Conservation (phyloP, 2,888 invertebrate species). For the Ophioninae sp. region DNA sequence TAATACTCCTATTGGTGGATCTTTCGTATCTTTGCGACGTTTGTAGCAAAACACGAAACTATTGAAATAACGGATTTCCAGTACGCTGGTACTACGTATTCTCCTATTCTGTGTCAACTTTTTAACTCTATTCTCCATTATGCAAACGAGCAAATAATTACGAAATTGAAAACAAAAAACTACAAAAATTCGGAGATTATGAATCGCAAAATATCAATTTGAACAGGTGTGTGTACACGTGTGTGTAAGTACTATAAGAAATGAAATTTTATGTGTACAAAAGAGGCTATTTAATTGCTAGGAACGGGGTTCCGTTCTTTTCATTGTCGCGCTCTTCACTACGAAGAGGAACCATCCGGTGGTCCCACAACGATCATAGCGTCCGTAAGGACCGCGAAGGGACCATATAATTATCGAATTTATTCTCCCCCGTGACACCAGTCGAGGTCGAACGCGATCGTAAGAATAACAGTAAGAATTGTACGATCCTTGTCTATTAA, state of each 20-base stretch:
- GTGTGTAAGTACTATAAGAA: no score
- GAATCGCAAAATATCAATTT: constrained; percentile 18
- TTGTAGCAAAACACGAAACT: no score
- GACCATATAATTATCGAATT: constrained; percentile 58
- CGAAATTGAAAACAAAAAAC: no score
- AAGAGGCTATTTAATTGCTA: constrained; percentile 3
- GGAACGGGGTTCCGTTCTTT: constrained; percentile 17
- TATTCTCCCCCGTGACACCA: constrained; percentile 49
- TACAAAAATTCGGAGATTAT: neutral
- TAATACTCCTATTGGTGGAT: no score
- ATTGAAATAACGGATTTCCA: no score
- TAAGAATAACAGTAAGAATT: constrained; percentile 5
- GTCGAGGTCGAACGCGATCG: constrained; percentile 44
- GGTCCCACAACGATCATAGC: constrained; percentile 9
- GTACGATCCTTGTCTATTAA: constrained; percentile 2
- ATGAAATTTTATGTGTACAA: neutral
- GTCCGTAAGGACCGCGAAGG: constrained; percentile 9
- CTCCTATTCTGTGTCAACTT: no score
- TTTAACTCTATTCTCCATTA: no score
- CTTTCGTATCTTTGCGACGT: no score
- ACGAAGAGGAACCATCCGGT: neutral
- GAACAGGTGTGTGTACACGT: no score
- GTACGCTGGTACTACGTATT: no score
- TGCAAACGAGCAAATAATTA: neutral
- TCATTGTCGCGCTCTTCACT: neutral